Percentiles rank a stretch among this genome's conserved stretches.
phyloP scores from a whole-genome alignment of 2,797 vertebrate genomes.

The Sebastes matsubarae region DNA sequence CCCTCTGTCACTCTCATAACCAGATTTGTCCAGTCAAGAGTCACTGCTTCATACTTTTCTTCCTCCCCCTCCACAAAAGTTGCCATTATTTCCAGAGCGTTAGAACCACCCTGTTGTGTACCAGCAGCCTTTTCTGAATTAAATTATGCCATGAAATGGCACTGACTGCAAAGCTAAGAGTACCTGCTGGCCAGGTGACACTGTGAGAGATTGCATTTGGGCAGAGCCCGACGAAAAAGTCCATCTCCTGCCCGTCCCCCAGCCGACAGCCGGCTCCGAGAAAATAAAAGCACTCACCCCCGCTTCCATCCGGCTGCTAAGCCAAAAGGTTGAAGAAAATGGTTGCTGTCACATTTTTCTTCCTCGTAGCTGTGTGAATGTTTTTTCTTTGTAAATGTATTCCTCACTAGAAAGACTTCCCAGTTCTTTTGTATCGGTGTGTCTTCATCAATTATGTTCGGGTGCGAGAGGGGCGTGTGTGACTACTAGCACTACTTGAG shows the following conservation, averaged over 20 bases:
- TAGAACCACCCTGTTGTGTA: constrained; percentile 37
- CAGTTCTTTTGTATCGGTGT: neutral
- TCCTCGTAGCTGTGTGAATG: neutral
- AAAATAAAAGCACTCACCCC: constrained; percentile 46
- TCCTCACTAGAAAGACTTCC: neutral
- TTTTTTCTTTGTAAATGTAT: neutral
- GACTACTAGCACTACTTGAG: accelerated
- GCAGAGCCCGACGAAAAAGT: constrained; percentile 45
- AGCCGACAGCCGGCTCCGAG: constrained; percentile 12
- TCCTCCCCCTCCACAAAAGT: neutral
- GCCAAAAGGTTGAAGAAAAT: constrained; percentile 47
- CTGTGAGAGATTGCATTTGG: constrained; percentile 59
- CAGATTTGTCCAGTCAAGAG: constrained; percentile 19
- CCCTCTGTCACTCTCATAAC: constrained; percentile 22
- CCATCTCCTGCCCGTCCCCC: constrained; percentile 37
- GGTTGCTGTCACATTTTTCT: constrained; percentile 22
- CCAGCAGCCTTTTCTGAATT: constrained; percentile 56
- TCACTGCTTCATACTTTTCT: neutral
- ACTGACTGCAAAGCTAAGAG: constrained; percentile 52
- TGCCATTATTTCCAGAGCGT: constrained; percentile 17
- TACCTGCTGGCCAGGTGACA: constrained; percentile 58
- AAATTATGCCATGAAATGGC: constrained; percentile 71
- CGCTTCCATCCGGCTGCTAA: constrained; percentile 32
- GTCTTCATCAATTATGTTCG: neutral
- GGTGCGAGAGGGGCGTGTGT: accelerated